phyloP scores from a whole-genome alignment of 2,113 vertebrate genomes.

The Hymenochirus boettgeri region DNA sequence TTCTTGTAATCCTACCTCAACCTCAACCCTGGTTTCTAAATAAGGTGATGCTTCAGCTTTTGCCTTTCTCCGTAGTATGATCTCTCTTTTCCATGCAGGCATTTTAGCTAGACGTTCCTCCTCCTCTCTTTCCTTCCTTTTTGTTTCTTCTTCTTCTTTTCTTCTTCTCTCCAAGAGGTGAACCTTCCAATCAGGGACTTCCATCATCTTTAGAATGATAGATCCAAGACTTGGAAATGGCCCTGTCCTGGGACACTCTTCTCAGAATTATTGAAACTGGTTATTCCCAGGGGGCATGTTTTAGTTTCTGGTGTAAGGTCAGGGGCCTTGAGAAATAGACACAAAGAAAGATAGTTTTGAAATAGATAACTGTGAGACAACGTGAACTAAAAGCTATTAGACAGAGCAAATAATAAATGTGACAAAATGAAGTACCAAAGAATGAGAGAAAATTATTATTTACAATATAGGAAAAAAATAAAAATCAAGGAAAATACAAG shows the following conservation, averaged over 20 bases:
- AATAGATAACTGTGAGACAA: background rate
- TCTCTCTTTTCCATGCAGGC: constrained; percentile 37
- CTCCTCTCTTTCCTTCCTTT: constrained; percentile 23
- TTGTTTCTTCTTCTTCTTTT: constrained; percentile 29
- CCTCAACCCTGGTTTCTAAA: constrained; percentile 16
- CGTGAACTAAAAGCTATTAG: background rate
- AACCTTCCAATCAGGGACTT: constrained; percentile 34
- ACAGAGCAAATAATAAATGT: background rate
- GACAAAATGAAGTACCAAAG: background rate
- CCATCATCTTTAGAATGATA: constrained; percentile 17
- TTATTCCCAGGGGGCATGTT: constrained; percentile 20
- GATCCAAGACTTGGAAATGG: background rate
- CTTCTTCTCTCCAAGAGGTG: constrained; percentile 26
- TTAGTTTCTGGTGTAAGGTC: background rate
- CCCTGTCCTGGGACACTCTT: background rate
- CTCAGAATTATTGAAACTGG: background rate
- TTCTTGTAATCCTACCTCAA: constrained; percentile 9
- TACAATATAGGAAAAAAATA: too few species aligned
- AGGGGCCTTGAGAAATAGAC: background rate
- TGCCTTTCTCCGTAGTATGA: constrained; percentile 27
- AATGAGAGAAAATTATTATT: too few species aligned
- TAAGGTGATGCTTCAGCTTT: constrained; percentile 27
- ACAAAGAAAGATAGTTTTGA: background rate
- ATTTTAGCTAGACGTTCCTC: constrained; percentile 29
- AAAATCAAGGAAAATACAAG: too few species aligned